Percentiles rank a stretch among this genome's conserved stretches.
Conservation (phyloP, 1,140 invertebrate genomes). For the Ceratina australensis region DNA sequence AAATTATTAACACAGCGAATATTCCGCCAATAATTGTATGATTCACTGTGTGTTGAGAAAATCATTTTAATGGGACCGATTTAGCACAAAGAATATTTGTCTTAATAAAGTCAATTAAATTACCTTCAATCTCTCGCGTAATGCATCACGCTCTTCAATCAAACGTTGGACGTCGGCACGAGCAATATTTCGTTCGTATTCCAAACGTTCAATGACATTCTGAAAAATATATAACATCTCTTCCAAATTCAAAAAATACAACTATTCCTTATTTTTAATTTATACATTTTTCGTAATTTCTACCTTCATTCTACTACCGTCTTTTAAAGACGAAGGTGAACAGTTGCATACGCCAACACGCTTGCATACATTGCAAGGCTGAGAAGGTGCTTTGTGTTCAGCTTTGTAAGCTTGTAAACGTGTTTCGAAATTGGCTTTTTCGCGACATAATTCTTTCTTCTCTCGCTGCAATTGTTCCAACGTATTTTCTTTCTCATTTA, state of each 20-base stretch:
- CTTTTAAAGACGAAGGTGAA: slow-evolving; percentile 26
- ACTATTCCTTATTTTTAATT: no score
- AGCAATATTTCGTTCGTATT: slow-evolving; percentile 80
- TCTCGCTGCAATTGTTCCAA: slow-evolving; percentile 76
- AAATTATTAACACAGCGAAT: no score
- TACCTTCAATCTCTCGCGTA: slow-evolving; percentile 80
- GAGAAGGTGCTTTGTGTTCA: slow-evolving; percentile 56
- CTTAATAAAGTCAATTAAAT: no score
- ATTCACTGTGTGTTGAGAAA: no score
- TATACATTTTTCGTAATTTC: no score
- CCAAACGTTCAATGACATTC: slow-evolving; percentile 75
- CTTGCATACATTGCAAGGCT: slow-evolving; percentile 59
- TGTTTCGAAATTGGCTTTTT: slow-evolving; percentile 76
- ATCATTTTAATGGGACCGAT: no score
- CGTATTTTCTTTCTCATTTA: slow-evolving; percentile 74
- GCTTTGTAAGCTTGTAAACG: slow-evolving; percentile 69
- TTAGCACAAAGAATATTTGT: background rate
- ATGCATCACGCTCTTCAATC: slow-evolving; percentile 80
- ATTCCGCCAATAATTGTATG: no score
- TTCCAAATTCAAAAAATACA: no score
- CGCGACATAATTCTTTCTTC: no score
- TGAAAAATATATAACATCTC: no score
- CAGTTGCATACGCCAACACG: slow-evolving; percentile 44
- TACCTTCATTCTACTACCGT: no score
- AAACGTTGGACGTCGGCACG: slow-evolving; percentile 79